Evolutionary conservation across 2,797 vertebrate species (phyloP), one percentile per base, ranked within the genome.

Genomic region (Danionella dracula): DNA sequence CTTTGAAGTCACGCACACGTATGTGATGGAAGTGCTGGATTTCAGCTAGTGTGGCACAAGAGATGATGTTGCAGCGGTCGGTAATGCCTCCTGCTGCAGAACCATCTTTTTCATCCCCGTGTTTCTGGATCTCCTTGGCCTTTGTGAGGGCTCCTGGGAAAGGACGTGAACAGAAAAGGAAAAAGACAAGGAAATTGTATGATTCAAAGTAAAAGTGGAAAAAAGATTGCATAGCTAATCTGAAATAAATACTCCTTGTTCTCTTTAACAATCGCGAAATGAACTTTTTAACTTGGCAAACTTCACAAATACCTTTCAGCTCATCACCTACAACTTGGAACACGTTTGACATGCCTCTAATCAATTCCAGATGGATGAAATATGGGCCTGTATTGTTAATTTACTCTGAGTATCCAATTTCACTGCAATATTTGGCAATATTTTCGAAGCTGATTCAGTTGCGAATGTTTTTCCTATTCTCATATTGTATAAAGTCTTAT

Each of bases 11-110:
- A 51, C 93, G 90, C 73, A 97, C 94, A 2, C 96, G 90, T 1
- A 93, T 94, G 78, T 92, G 92, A 82, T 99, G 95, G 85, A 98
- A 99, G 82, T 99, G 93, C 80, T 99, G 95, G 77, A 98, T 96
- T 90, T 99, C 96, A 0, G 96, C 95, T 70, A 98, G 83, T 4
- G 96, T 99, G 11, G 94, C 95, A 20, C 94, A 97, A 70, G 96
- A 98, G 68, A 99, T 97, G 74, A 96, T 95, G 88, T 98, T 98
- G 85, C 95, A 98, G 78, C 95, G 96, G 70, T 95, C 89, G 15
- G 92, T 91, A 75, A 99, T 93, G 42, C 92, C 94, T 0, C 86
- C 88, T 0, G 89, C 89, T 71, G 92, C 92, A 6, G 93, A 89
- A 63, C 87, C 84, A 69, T 96, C 75, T 37, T 90, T 90, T 73